A percentile compares a stretch with the other conserved stretches of the same genome.
These are phyloP conservation scores for Ephestia elutella DNA, from an alignment of 1,140 invertebrate species.

Conservation along the genomic window DNA sequence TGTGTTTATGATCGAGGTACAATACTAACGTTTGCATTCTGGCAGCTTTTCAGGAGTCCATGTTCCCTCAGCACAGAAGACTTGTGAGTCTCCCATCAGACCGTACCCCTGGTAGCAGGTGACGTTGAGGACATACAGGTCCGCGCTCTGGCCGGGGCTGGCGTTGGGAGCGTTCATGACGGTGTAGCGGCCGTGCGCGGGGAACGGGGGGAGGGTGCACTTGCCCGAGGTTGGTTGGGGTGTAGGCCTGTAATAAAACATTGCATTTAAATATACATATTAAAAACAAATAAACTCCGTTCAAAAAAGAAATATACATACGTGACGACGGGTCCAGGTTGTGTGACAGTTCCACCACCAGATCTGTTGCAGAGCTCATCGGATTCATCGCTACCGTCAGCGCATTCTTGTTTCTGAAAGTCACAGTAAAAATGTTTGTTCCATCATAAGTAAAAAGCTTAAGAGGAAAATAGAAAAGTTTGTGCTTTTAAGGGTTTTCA, in stretches of 20 bases:
- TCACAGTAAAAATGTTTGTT: neutral
- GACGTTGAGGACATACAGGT: constrained; percentile 3
- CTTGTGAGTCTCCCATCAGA: neutral
- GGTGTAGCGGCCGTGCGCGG: neutral
- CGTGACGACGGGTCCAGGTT: neutral
- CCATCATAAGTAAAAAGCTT: too few species aligned
- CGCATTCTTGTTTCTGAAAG: constrained; percentile 68
- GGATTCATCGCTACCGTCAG: constrained; percentile 79
- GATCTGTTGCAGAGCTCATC: constrained; percentile 4
- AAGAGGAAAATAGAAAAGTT: too few species aligned
- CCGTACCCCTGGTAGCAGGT: neutral
- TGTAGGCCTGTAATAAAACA: neutral
- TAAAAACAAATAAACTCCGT: too few species aligned
- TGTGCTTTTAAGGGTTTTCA: too few species aligned
- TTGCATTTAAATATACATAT: too few species aligned
- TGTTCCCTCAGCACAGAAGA: neutral
- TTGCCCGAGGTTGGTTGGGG: neutral
- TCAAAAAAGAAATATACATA: neutral
- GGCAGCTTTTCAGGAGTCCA: neutral
- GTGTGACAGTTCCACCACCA: neutral
- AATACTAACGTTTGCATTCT: neutral
- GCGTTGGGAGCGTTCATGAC: constrained; percentile 1
- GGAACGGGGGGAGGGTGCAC: constrained; percentile 4
- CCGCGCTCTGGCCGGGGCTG: neutral
- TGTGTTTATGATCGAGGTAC: too few species aligned